Percentiles rank a stretch among this genome's conserved stretches.
phyloP scores from a whole-genome alignment of 2,113 vertebrate genomes.

The Gasterosteus nipponicus region DNA sequence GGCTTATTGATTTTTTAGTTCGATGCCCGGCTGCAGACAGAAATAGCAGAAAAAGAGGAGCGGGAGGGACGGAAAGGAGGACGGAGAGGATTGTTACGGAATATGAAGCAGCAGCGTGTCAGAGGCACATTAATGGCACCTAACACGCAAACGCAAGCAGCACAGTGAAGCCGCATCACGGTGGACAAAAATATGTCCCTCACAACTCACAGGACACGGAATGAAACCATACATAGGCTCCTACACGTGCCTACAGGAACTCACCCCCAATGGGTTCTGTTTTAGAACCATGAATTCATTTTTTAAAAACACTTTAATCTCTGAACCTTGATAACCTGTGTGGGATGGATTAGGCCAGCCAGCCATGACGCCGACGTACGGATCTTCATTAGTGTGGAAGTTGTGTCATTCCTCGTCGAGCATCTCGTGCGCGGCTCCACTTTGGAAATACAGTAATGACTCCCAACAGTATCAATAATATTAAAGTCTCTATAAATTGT shows the following conservation, averaged over 20 bases:
- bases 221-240: too few relatives aligned
- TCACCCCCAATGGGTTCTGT: too few relatives aligned
- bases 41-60: slow-evolving; percentile 13
- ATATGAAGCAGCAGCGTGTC: slow-evolving; percentile 39
- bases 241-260: too few relatives aligned
- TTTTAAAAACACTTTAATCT: slow-evolving; percentile 2
- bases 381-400: slow-evolving; percentile 49
- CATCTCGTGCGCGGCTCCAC: slow-evolving; percentile 23
- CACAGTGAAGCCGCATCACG: slow-evolving; percentile 19
- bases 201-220: background rate
- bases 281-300: slow-evolving; percentile 40
- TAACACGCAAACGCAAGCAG: background rate
- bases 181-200: slow-evolving; percentile 20
- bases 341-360: slow-evolving; percentile 35
- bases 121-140: background rate
- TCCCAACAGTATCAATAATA: background rate
- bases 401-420: slow-evolving; percentile 38
- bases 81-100: slow-evolving; percentile 18
- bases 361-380: slow-evolving; percentile 33
- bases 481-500: background rate
- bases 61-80: slow-evolving; percentile 10
- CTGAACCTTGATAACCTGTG: slow-evolving; percentile 20
- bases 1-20: slow-evolving; percentile 72
- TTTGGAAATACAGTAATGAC: background rate
- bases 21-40: slow-evolving; percentile 43